phyloP scores from a whole-genome alignment of 2,113 vertebrate genomes.

The Bubalus kerabau region DNA sequence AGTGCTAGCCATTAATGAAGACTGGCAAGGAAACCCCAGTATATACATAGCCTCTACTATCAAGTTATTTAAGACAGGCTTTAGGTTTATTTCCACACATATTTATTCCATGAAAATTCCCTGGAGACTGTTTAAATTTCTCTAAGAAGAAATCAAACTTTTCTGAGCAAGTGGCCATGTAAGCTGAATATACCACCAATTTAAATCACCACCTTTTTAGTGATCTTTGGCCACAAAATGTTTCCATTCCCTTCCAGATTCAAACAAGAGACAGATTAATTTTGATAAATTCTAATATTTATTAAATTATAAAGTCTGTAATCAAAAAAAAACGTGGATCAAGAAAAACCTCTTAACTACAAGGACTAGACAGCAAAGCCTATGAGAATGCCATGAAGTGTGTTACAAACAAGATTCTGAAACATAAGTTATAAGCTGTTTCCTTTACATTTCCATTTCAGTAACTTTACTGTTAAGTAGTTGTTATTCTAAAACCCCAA shows the following conservation, averaged over 20 bases:
- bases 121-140: neutral
- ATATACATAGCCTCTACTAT: neutral
- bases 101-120: neutral
- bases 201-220: neutral
- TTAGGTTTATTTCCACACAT: neutral
- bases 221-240: neutral
- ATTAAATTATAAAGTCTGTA: constrained; percentile 90
- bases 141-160: neutral
- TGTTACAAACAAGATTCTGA: constrained; percentile 75
- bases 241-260: constrained; percentile 25
- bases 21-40: neutral
- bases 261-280: constrained; percentile 66
- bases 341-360: constrained; percentile 80
- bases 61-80: neutral
- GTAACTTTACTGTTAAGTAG: constrained; percentile 74
- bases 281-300: constrained; percentile 87
- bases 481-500: constrained; percentile 78
- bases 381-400: constrained; percentile 73
- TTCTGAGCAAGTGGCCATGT: neutral
- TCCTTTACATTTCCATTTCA: constrained; percentile 78
- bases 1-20: neutral
- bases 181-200: neutral
- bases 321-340: constrained; percentile 79
- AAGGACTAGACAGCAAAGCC: constrained; percentile 81
- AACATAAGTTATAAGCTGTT: constrained; percentile 76